Evolutionary conservation across 2,113 vertebrate genomes (phyloP), one percentile per base, ranked within the genome.

Genomic region (Corydoras maculifer): DNA sequence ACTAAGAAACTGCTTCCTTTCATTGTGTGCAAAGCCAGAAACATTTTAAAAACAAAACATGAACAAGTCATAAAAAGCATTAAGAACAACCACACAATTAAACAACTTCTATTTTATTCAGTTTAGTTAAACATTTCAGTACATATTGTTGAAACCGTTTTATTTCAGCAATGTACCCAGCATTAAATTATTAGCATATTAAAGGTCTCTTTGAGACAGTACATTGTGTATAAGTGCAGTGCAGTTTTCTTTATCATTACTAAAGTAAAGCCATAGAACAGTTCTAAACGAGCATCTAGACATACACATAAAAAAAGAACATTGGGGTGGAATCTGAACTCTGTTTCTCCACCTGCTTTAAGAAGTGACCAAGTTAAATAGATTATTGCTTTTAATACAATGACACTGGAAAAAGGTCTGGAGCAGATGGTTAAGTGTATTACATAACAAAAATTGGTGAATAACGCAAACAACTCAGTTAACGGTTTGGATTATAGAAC

Each of bases 231-330:
- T 57, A 64, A 70, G n/a, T 62, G 25, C 31, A 65, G 8, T 63
- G 31, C 8, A 15, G 12, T 60, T 7, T 61, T 58, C 9, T 43
- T 70, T 53, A 63, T 49, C 4, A 60, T 35, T 69, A 73, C 70
- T 70, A 67, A 3, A 18, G 65, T 54, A 75, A 61, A 78, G 60
- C 59, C 25, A 54, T 30, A 72, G 55, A 59, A 78, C 59, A 58
- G 49, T 31, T 74, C 61, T 59, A 30, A 51, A 29, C 25, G 72
- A 67, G 79, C 62, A 77, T 77, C 70, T 73, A 82, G 50, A 79
- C 49, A 72, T 50, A 81, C 51, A 70, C n/a, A 18, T 70, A 1
- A 29, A 59, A 65, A 43, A 53, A 54, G 53, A 73, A 18, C 8
- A 14, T 15, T 13, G 54, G 10, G 13, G 13, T 58, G 13, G 32